Evolutionary conservation across 2,797 vertebrate species (phyloP).

Genomic region (Silurus lanzhouensis): DNA sequence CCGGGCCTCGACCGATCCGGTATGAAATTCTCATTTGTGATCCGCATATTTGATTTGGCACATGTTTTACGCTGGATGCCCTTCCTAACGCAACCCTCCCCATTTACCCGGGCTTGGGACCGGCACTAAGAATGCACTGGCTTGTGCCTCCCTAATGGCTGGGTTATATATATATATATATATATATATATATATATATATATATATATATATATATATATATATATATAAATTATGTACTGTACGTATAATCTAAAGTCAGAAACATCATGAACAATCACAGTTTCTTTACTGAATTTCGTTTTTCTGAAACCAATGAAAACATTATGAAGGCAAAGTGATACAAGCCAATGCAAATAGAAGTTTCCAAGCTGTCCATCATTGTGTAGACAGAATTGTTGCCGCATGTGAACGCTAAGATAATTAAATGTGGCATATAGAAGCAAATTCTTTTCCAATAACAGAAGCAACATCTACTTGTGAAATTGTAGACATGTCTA

Average conservation of each 20-base stretch:
- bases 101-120: too few species aligned
- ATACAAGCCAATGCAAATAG: neutral
- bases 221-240: too few species aligned
- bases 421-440: slow-evolving; percentile 2
- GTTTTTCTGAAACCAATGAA: neutral
- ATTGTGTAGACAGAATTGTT: neutral
- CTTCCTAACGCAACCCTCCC: too few species aligned
- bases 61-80: too few species aligned
- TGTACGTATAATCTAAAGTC: neutral
- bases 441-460: neutral
- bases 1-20: too few species aligned
- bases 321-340: neutral
- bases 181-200: too few species aligned
- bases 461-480: neutral
- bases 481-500: neutral
- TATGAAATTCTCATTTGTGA: too few species aligned
- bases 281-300: neutral
- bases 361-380: neutral
- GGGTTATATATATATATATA: too few species aligned
- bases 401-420: neutral
- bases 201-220: too few species aligned
- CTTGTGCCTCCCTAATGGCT: too few species aligned
- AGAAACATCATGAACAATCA: neutral
- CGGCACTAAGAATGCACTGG: too few species aligned
- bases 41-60: too few species aligned